Evolutionary conservation across 2,113 vertebrate species (phyloP), one percentile per base, ranked within the genome.

Genomic region (Rhombomys opimus): DNA sequence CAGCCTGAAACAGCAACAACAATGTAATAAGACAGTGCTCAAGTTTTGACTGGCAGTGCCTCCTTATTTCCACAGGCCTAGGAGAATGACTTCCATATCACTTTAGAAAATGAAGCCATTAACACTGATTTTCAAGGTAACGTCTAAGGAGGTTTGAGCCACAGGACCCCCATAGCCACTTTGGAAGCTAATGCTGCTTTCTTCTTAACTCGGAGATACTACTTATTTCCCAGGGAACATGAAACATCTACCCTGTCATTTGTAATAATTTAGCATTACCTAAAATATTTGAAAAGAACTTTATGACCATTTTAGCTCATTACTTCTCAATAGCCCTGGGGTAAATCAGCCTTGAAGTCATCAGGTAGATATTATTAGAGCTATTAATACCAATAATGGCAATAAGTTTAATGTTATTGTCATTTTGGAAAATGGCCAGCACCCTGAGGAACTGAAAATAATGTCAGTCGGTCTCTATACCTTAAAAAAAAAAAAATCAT

Each of bases 331-430:
- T 59, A 87, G 87, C 96, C 84, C 90, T 65, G 75, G 27, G 25
- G 80, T 54, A 59, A 85, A 61, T 72, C 88, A 61, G 87, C 80
- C 67, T 8, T 59, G 46, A 77, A 94, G 30, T 87, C 67, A 95
- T 96, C 84, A 88, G 90, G 59, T 65, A 81, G 91, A 72, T 85
- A 87, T 54, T 86, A 91, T 96, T 94, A 96, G 87, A 88, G 63
- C 87, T 92, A 92, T 97, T 96, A 96, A 97, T 97, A 96, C 72
- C 41, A 93, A 96, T 93, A 80, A 94, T 46, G 93, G 87, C 70
- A 87, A 63, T 76, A 85, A 30, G 15, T 81, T 65, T 89, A 96
- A 93, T 73, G n/a, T 30, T 93, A 85, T 90, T 90, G 78, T 95
- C 95, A 93, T 87, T 94, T 80, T 93, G 70, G 68, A 72, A 95